Conservation (phyloP, 2,888 invertebrate genomes). For the Trichopoda pennipes region DNA sequence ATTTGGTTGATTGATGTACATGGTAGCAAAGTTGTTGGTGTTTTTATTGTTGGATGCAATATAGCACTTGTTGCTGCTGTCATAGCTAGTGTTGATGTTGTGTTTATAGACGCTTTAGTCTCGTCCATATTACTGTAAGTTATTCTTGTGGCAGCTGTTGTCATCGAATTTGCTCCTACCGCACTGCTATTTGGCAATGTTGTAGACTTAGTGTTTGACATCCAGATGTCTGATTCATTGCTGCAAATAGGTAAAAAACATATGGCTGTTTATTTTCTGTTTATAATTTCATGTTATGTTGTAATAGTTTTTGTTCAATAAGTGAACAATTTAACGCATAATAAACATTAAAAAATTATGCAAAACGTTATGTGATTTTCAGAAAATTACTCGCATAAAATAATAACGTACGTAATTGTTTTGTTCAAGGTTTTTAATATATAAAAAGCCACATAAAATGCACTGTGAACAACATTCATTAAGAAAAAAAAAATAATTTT, state of each 20-base stretch:
- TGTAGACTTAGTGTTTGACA: constrained; percentile 32
- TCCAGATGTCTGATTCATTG: constrained; percentile 61
- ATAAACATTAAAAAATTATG: too few relatives aligned
- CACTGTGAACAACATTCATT: too few relatives aligned
- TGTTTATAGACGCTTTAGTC: constrained; percentile 59
- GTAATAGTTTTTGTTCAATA: neutral
- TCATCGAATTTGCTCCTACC: neutral
- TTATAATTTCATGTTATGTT: neutral
- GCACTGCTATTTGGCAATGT: constrained; percentile 7
- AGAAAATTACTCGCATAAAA: too few relatives aligned
- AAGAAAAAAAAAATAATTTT: too few relatives aligned
- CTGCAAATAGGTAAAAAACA: constrained; percentile 43
- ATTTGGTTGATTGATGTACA: constrained; percentile 69
- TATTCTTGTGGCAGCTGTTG: neutral
- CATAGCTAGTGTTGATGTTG: constrained; percentile 51
- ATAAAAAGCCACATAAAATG: too few relatives aligned
- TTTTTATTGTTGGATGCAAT: constrained; percentile 43
- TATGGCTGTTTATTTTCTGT: neutral
- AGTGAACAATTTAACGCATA: too few relatives aligned
- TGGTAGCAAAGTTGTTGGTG: constrained; percentile 52
- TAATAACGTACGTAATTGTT: too few relatives aligned
- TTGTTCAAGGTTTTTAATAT: too few relatives aligned
- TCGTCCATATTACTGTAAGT: constrained; percentile 44
- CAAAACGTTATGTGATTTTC: too few relatives aligned
- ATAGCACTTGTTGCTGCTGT: constrained; percentile 58